These are phyloP conservation scores for Halcyon badia DNA, from an alignment of 2,797 vertebrate genomes.

Conservation along the genomic window DNA sequence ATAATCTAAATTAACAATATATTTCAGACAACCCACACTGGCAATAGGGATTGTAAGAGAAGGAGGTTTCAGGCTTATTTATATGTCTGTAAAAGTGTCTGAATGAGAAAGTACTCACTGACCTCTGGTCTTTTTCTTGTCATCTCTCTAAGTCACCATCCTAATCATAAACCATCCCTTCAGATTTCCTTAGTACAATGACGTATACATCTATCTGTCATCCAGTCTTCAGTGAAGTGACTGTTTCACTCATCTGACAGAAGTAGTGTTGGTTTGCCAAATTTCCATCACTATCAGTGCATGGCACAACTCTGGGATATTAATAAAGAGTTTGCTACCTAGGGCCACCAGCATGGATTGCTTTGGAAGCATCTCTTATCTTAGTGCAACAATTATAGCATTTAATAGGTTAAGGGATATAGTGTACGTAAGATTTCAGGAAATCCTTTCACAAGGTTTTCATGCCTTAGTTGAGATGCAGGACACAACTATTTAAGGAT, in stretches of 20 bases:
- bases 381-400: conserved; percentile 68
- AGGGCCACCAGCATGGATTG: conserved; percentile 55
- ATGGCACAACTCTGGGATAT: conserved; percentile 66
- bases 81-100: background rate
- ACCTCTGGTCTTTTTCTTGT: background rate
- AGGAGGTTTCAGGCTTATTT: background rate
- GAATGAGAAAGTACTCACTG: background rate
- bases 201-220: conserved; percentile 67
- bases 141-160: conserved; percentile 14
- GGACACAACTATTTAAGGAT: conserved; percentile 68
- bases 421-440: conserved; percentile 20
- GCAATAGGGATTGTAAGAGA: background rate
- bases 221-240: conserved; percentile 73
- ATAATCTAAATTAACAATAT: conserved; percentile 4
- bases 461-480: conserved; percentile 74
- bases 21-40: background rate
- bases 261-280: conserved; percentile 60
- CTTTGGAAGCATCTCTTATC: conserved; percentile 64
- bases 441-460: conserved; percentile 60
- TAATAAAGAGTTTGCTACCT: conserved; percentile 72
- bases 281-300: conserved; percentile 73
- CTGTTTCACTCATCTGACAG: conserved; percentile 74
- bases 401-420: conserved; percentile 70
- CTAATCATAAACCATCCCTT: conserved; percentile 51
- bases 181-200: conserved; percentile 33